Evolutionary conservation across 2,797 vertebrate genomes (phyloP).

Genomic region (Cottoperca gobio): DNA sequence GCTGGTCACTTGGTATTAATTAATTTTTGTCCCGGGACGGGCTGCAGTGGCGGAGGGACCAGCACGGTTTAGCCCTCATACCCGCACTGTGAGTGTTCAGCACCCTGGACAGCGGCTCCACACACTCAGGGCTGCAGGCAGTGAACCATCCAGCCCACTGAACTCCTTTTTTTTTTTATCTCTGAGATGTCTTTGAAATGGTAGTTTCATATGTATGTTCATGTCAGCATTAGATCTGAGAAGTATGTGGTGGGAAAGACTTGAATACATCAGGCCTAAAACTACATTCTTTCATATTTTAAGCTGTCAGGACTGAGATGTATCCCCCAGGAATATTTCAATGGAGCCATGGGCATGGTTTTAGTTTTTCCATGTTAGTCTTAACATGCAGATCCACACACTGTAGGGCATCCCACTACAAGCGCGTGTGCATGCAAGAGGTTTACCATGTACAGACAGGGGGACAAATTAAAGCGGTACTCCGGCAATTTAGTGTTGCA

Average conservation of each 20-base stretch:
- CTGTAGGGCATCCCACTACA: not conserved
- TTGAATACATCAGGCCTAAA: not conserved
- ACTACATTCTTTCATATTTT: not conserved
- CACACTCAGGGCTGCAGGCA: not conserved
- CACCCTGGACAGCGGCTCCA: conserved; percentile 65
- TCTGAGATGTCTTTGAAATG: not conserved
- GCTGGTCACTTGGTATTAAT: not conserved
- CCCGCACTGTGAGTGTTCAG: conserved; percentile 55
- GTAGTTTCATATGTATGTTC: not conserved
- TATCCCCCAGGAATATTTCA: not conserved
- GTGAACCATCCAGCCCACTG: not conserved
- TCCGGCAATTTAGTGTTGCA: not conserved
- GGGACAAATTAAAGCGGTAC: conserved; percentile 7
- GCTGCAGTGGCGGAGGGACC: conserved; percentile 10
- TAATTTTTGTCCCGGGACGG: conserved; percentile 64
- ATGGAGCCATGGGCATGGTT: not conserved
- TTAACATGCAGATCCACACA: not conserved
- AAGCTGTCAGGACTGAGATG: not conserved
- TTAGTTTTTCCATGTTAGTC: not conserved
- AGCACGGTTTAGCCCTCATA: not conserved
- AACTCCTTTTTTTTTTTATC: not conserved
- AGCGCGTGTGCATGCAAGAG: conserved; percentile 6
- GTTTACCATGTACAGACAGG: not conserved
- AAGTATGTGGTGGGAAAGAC: not conserved
- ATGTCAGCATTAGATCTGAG: conserved; percentile 7